Evolutionary conservation across 2,113 vertebrate genomes (phyloP), one percentile per base, ranked within the genome.

Genomic region (Nannospalax galili): DNA sequence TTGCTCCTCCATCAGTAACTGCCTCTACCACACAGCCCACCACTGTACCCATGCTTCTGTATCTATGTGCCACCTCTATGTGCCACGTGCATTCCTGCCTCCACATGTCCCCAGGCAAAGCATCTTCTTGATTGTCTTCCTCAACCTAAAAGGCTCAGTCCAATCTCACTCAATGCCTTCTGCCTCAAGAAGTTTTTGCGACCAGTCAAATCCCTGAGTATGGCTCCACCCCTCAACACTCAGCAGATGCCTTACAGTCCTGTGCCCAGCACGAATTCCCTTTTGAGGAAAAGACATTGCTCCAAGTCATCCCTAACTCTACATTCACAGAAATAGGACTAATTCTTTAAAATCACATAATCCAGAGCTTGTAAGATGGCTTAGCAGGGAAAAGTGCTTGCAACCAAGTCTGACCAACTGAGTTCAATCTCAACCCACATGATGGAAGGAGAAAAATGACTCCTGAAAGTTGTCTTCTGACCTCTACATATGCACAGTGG

Each of bases 1-100:
- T 11, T 6, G 14, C 17, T 58, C 35, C 24, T 37, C 24, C 2
- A 1, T 35, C 4, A 4, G 28, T 14, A 20, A 22, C 11, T 9
- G 60, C 26, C n/a, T 64, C 20, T 45, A n/a, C 20, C 56, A 58
- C 45, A 30, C 5, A 1, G 12, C 32, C 16, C 48, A 11, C 20
- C 19, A 7, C 58, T 9, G 16, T 37, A 19, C 24, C 40, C 2
- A 1, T n/a, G n/a, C 42, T 6, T 37, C 69, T 6, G 28, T 3
- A 16, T 24, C 24, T 22, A 32, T 16, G 15, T 4, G 37, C n/a
- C 4, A 16, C 60, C 30, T 17, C 15, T 16, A 0, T 1, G 15
- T 26, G 28, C 35, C 56, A 14, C 7, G 8, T 20, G n/a, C 26
- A 4, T 3, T 40, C 45, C 37, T 35, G 15, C 30, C 30, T 45